Base-by-base conservation (phyloP, 2,888 invertebrate genomes). In the Microplitis deprimator region DNA sequence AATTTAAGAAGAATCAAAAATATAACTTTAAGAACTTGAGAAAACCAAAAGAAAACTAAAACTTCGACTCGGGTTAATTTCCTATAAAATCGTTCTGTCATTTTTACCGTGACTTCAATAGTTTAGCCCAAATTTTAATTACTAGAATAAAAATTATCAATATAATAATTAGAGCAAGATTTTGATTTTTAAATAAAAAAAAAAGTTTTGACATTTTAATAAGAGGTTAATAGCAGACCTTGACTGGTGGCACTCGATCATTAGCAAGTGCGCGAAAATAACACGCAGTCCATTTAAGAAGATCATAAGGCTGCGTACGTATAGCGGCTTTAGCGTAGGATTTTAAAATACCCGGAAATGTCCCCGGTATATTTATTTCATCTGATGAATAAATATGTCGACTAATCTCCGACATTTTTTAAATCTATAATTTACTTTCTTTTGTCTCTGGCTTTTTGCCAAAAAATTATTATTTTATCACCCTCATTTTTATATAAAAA, bases 261-360 rank as follows among this genome's bases (percentile, higher is more conserved):
- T 94, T 92, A 0, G 96, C 93, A 81, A 97, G 89, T 3, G 96
- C 95, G 60, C 93, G 92, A 90, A 96, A 97, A 89, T 95, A 95
- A 20, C 94, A 93, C 41, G 92, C 93, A 0, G 96, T 95, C 97
- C 97, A 97, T 81, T 79, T 81, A 5, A 97, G 91, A 0, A 97
- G 92, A 90, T 97, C 97, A 84, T 93, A 93, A 0, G 97, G 97
- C 87, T 97, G 97, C 5, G 96, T 96, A 83, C 96, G 93, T 79
- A 97, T 96, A 0, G 96, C 97, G 40, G 96, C 96, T 92, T 97
- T 97, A 50, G 96, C 96, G 88, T 94, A 97, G 84, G 94, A 93
- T 89, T 96, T 95, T 79, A 97, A 90, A 78, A 97, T 93, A 85
- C 94, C 93, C 0, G 96, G 96, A 83, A 95, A 94, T 81, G 94